Evolutionary conservation across 1,140 invertebrate genomes (phyloP), one percentile per base, ranked within the genome.

Genomic region (Macrobrachium rosenbergii): DNA sequence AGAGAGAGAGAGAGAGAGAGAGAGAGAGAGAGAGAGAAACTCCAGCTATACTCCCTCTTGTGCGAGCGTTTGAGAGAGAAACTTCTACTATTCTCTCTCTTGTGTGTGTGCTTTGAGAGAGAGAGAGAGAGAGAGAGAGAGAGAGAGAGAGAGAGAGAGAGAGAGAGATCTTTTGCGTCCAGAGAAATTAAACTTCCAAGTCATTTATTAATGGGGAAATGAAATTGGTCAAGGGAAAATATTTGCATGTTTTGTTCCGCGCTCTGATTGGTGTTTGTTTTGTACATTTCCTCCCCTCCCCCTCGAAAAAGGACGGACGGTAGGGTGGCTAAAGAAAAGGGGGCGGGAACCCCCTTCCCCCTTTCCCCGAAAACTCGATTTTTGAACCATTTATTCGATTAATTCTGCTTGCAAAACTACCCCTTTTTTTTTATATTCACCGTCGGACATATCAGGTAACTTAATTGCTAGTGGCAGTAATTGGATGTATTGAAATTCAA

Each of bases 401-500:
- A 79, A 67, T 69, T 72, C 83, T 62, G 75, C 62, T 79, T 84
- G 60, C 60, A 23, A 62, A 76, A 69, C 62, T 52, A 72, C 58
- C 52, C 3, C 52, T 45, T 43, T 81, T 81, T 81, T 83, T 72
- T 75, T 78, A 45, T 79, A 10, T 16, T 60, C 76, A 63, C 28
- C 63, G 75, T 72, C 76, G 83, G 60, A 79, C 75, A 79, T 85
- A 79, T 72, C 75, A 45, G 64, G 67, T 85, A 85, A 85, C 77
- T 63, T 76, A 85, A 85, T 85, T 79, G 43, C 19, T 45, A 79
- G 59, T 63, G 83, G 79, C 83, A 85, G 83, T 85, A 79, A 79
- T 79, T 85, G 78, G 83, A 85, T 79, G 83, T 62, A 79, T 78
- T 85, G 83, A 72, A 85, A 79, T 78, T 76, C 83, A 72, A 79